These are phyloP conservation scores for Sylvilagus floridanus DNA, from an alignment of 2,797 vertebrate genomes.

Conservation along the genomic window DNA sequence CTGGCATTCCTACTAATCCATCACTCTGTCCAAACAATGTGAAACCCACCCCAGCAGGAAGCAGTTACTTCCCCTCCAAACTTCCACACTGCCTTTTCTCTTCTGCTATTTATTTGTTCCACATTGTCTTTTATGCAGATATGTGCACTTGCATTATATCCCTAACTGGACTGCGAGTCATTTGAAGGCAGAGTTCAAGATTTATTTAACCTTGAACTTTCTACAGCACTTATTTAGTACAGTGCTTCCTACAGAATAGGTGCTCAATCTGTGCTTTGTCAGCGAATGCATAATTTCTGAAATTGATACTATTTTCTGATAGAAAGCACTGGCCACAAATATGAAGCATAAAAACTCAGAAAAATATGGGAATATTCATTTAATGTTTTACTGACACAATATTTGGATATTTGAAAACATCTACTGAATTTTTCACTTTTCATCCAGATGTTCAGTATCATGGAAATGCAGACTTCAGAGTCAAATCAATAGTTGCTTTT, in stretches of 20 bases:
- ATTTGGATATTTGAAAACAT: slow-evolving; percentile 76
- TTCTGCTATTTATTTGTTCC: neutral
- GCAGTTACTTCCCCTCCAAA: neutral
- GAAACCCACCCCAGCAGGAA: neutral
- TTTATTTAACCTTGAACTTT: slow-evolving; percentile 29
- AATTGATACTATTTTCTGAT: slow-evolving; percentile 22
- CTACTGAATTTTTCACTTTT: slow-evolving; percentile 72
- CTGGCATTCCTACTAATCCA: neutral
- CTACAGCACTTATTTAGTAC: neutral
- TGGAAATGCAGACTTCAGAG: slow-evolving; percentile 68
- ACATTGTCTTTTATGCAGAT: neutral
- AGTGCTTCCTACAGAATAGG: neutral
- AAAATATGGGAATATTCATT: slow-evolving; percentile 54
- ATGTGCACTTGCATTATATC: neutral
- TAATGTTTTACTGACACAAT: slow-evolving; percentile 70
- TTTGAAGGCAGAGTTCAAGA: neutral
- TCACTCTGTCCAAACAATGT: neutral
- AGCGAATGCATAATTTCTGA: slow-evolving; percentile 43
- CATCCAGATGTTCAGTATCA: slow-evolving; percentile 85
- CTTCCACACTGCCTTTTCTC: neutral
- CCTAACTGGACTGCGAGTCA: neutral
- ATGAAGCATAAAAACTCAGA: slow-evolving; percentile 34
- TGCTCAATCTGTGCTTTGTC: neutral
- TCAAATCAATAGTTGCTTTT: slow-evolving; percentile 83
- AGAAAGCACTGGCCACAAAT: slow-evolving; percentile 8